Conservation (phyloP, 1,140 invertebrate species). For the Pteromalus puparum region DNA sequence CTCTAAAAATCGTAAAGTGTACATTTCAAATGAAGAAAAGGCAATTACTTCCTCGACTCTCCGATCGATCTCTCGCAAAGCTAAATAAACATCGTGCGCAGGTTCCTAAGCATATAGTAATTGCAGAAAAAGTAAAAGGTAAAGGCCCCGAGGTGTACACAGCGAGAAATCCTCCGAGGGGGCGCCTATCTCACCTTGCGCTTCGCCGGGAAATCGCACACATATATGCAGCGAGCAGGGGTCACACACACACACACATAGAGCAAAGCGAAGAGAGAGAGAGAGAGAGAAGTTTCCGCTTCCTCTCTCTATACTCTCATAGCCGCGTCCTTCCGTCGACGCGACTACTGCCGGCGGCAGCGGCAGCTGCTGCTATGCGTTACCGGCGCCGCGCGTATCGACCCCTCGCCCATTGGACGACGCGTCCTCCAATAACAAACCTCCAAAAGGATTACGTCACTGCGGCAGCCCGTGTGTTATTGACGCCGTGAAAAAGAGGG, state of each 20-base stretch:
- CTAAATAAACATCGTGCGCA: too few relatives aligned
- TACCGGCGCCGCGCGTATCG: conserved; percentile 64
- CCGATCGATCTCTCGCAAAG: too few relatives aligned
- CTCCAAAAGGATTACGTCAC: conserved; percentile 70
- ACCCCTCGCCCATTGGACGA: conserved; percentile 69
- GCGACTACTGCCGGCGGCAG: background rate
- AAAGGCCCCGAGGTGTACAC: too few relatives aligned
- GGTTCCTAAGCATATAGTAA: too few relatives aligned
- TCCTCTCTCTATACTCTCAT: background rate
- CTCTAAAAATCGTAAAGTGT: too few relatives aligned
- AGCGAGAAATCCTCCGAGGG: background rate
- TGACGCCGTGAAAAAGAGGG: conserved; percentile 61
- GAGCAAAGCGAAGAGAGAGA: too few relatives aligned
- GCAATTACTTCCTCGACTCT: too few relatives aligned
- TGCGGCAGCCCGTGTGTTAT: conserved; percentile 63
- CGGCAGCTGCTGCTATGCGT: background rate
- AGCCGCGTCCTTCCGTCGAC: background rate
- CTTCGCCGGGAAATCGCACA: background rate
- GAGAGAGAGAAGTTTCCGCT: background rate
- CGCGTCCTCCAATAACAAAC: conserved; percentile 72
- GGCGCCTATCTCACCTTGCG: background rate
- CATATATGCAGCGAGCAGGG: background rate
- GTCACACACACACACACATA: conserved; percentile 31
- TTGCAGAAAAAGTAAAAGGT: too few relatives aligned
- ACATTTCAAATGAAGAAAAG: too few relatives aligned